Evolutionary conservation across 2,113 vertebrate genomes (phyloP).

Genomic region (Crypturellus undulatus): DNA sequence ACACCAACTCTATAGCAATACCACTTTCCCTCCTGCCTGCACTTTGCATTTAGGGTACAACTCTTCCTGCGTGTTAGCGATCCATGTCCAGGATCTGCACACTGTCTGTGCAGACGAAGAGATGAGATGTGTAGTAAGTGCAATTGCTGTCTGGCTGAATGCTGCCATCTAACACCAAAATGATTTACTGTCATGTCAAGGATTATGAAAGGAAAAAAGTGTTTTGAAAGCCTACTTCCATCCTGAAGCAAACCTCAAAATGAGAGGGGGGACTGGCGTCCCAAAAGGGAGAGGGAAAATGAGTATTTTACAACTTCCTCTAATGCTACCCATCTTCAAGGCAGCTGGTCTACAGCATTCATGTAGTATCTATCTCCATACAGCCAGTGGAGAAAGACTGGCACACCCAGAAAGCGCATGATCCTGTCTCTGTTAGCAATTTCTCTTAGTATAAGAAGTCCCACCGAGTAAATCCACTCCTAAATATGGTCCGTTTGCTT

Average conservation of each 20-base stretch:
- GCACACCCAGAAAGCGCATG: background rate
- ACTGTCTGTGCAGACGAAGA: background rate
- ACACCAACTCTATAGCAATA: background rate
- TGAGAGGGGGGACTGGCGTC: background rate
- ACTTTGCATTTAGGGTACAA: background rate
- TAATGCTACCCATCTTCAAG: background rate
- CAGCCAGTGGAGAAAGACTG: background rate
- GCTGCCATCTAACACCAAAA: background rate
- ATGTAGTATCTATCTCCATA: background rate
- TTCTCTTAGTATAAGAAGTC: background rate
- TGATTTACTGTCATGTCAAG: background rate
- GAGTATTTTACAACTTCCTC: background rate
- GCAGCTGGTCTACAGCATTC: background rate
- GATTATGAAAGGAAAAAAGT: background rate
- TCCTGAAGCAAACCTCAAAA: background rate
- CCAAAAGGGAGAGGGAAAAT: background rate
- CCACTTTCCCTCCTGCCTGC: background rate
- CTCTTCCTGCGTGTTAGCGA: accelerated
- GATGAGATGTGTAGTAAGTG: background rate
- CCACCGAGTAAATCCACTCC: background rate
- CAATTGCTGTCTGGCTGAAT: background rate
- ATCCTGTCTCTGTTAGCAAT: background rate
- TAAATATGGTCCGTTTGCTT: background rate
- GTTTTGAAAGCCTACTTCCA: background rate
- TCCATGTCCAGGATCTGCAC: background rate